Evolutionary conservation across 2,113 vertebrate species (phyloP).

Genomic region (Phrynocephalus versicolor): DNA sequence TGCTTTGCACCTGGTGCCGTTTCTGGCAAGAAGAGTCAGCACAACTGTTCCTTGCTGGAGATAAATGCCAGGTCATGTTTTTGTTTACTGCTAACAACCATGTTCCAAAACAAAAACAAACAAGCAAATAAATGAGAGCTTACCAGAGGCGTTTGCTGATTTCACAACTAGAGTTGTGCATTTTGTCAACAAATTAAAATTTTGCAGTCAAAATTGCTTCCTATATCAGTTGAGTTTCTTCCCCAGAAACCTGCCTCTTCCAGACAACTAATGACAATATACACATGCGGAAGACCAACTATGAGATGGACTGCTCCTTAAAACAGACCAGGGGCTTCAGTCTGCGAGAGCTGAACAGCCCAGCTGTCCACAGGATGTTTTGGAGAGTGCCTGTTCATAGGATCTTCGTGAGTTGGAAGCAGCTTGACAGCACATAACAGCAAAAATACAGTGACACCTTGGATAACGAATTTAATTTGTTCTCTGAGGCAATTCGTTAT

Average conservation of each 20-base stretch:
- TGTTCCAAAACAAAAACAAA: background rate
- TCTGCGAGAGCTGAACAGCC: too few relatives aligned
- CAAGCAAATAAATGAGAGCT: background rate
- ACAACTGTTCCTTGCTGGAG: background rate
- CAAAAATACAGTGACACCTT: too few relatives aligned
- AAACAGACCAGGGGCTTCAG: too few relatives aligned
- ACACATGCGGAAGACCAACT: background rate
- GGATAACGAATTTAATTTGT: too few relatives aligned
- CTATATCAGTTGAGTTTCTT: background rate
- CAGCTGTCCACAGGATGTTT: too few relatives aligned
- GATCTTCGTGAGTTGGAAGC: background rate
- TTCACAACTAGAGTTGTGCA: background rate
- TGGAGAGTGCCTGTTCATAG: background rate
- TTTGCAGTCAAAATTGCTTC: background rate
- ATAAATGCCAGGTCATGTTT: background rate
- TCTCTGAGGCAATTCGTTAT: too few relatives aligned
- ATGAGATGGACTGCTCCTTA: too few relatives aligned
- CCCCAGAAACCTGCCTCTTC: background rate
- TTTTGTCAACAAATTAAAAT: background rate
- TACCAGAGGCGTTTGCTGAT: background rate
- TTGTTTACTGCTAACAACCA: background rate
- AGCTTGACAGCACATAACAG: background rate
- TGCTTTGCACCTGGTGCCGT: conserved; percentile 43
- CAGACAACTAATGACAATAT: background rate
- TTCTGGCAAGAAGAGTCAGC: conserved; percentile 19